Base-by-base conservation (phyloP, 2,888 invertebrate genomes). In the Ernsta delagoae region DNA sequence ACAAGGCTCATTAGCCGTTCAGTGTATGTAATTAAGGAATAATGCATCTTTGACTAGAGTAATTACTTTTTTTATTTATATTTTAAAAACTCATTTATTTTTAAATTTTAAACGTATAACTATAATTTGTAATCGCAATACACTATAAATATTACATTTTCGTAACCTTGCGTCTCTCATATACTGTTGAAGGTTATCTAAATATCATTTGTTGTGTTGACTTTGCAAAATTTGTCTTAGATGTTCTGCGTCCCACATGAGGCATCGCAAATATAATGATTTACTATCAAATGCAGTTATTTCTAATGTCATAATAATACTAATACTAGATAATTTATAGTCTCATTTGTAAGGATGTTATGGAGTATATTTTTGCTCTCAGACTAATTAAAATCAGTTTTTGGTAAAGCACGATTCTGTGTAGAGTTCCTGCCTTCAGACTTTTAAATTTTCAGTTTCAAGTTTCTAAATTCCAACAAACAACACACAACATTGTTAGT, bases 171-270 rank as follows among this genome's bases (percentile, higher is more conserved):
- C 34, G 34, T 43, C 12, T 34, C 57, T 65, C 48, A 36, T 34
- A 57, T 11, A 36, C 11, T 59, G 48, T 16, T 36, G 65, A 65
- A 65, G 65, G 65, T 57, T 57, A 45, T 48, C 31, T 57, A 57
- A 65, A 65, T 65, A 65, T 45, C 64, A 57, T 63, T 24, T n/a
- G n/a, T n/a, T n/a, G n/a, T 63, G 41, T 63, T 63, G 39, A 53
- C 53, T 63, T 54, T 8, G 53, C 62, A 53, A 63, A 63, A 54
- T 63, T 39, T 63, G 39, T 39, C 41, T 54, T 11, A 24, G 24
- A 39, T 31, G n/a, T 45, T 43, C 45, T 50, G 16, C 12, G 43
- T 39, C 41, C 43, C 11, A 43, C 9, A 53, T 41, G 53, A 24
- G 39, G 12, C 16, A 53, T 53, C 50, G 12, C 12, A 12, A 48